Evolutionary conservation across 1,140 invertebrate genomes (phyloP).

Genomic region (Micrasema longulum): DNA sequence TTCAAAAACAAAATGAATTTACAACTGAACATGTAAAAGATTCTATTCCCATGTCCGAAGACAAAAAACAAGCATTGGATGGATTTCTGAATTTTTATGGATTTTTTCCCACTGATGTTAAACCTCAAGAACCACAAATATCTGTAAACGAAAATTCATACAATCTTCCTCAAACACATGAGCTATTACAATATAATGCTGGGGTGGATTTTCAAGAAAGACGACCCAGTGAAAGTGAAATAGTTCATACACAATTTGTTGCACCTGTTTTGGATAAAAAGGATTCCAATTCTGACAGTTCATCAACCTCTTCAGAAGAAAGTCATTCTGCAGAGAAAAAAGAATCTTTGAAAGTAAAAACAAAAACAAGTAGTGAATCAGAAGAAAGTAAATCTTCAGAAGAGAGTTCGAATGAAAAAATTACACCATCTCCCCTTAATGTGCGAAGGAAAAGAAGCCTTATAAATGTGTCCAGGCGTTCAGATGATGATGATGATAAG

Average conservation of each 20-base stretch:
- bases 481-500: background rate
- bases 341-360: background rate
- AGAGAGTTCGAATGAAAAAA: background rate
- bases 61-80: conserved; percentile 49
- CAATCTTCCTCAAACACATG: no score
- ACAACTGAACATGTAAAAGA: background rate
- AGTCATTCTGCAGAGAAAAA: conserved; percentile 12
- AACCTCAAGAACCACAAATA: background rate
- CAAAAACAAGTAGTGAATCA: conserved; percentile 4
- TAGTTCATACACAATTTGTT: no score
- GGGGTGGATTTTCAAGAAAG: no score
- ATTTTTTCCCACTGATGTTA: conserved; percentile 30
- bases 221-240: no score
- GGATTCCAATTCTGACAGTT: no score
- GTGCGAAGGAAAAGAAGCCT: conserved; percentile 3
- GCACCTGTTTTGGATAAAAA: no score
- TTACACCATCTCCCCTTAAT: background rate
- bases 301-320: conserved; percentile 25
- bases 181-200: no score
- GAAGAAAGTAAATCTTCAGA: conserved; percentile 33
- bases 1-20: background rate
- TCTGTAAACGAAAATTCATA: conserved; percentile 2
- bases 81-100: conserved; percentile 45
- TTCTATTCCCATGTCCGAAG: conserved; percentile 34
- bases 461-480: background rate